phyloP scores from a whole-genome alignment of 2,888 invertebrate species.

The Oscheius myriophilus region DNA sequence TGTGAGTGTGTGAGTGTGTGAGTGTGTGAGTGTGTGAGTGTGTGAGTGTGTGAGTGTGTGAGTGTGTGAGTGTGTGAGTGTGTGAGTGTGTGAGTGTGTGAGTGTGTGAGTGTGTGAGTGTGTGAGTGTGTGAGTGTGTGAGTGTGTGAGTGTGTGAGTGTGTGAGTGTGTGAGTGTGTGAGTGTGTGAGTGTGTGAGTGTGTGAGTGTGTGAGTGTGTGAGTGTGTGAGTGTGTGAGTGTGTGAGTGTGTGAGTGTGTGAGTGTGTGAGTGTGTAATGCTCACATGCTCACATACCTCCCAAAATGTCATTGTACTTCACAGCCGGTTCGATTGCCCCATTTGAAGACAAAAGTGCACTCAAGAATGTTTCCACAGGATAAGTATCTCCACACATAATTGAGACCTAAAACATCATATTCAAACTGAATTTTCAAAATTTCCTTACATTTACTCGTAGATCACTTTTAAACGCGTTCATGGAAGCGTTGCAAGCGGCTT shows the following conservation, averaged over 20 bases:
- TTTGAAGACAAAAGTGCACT: slow-evolving; percentile 11
- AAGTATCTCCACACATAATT: slow-evolving; percentile 55
- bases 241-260: too few relatives aligned
- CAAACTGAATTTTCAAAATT: not conserved
- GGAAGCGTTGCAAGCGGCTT: slow-evolving; percentile 45
- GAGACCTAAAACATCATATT: slow-evolving; percentile 40
- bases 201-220: too few relatives aligned
- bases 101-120: too few relatives aligned
- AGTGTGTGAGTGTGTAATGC: too few relatives aligned
- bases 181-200: too few relatives aligned
- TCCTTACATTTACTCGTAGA: slow-evolving; percentile 20
- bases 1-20: too few relatives aligned
- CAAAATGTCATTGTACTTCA: slow-evolving; percentile 23
- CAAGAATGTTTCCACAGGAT: slow-evolving; percentile 42
- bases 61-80: not conserved
- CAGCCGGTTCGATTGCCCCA: slow-evolving; percentile 7
- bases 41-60: too few relatives aligned
- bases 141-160: slow-evolving; percentile 23
- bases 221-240: too few relatives aligned
- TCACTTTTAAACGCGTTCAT: slow-evolving; percentile 19
- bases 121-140: too few relatives aligned
- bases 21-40: too few relatives aligned
- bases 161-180: not conserved
- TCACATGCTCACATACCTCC: not conserved
- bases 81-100: not conserved